A percentile compares a stretch with the other conserved stretches of the same genome.
phyloP scores from a whole-genome alignment of 2,888 invertebrate species.

The Chelonus formosanus region DNA sequence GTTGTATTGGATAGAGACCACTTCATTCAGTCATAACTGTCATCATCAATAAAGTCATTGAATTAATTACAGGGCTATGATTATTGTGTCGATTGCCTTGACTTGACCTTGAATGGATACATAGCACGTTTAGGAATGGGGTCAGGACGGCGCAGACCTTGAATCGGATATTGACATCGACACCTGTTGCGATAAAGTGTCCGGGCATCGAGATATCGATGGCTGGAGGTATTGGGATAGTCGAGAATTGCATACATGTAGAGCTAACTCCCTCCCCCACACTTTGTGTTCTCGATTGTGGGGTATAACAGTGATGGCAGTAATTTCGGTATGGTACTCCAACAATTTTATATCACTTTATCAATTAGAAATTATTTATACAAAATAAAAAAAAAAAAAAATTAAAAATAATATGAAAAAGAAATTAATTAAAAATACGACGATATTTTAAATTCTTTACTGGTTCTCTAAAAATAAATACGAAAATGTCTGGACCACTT shows the following conservation, averaged over 20 bases:
- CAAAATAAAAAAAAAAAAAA: too few species aligned
- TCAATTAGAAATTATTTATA: too few species aligned
- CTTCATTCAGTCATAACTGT: neutral
- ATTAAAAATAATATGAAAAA: neutral
- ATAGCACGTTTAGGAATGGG: constrained; percentile 23
- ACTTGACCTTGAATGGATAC: constrained; percentile 19
- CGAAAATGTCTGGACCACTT: too few species aligned
- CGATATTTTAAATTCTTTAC: too few species aligned
- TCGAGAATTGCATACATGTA: constrained; percentile 23
- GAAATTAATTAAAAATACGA: neutral
- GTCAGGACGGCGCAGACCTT: constrained; percentile 39
- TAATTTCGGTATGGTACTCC: too few species aligned
- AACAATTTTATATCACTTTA: too few species aligned
- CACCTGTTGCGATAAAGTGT: constrained; percentile 48
- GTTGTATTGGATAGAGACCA: neutral
- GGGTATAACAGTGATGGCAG: constrained; percentile 4
- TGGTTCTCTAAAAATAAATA: too few species aligned
- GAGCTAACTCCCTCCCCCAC: neutral
- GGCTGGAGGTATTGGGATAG: constrained; percentile 35
- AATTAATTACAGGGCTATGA: neutral
- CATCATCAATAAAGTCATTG: too few species aligned
- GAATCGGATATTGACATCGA: constrained; percentile 47
- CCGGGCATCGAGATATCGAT: constrained; percentile 46
- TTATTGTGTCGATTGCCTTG: constrained; percentile 3
- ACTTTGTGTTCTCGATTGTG: neutral